These are phyloP conservation scores for Epinephelus fuscoguttatus DNA, from an alignment of 2,113 vertebrate species.

Conservation along the genomic window DNA sequence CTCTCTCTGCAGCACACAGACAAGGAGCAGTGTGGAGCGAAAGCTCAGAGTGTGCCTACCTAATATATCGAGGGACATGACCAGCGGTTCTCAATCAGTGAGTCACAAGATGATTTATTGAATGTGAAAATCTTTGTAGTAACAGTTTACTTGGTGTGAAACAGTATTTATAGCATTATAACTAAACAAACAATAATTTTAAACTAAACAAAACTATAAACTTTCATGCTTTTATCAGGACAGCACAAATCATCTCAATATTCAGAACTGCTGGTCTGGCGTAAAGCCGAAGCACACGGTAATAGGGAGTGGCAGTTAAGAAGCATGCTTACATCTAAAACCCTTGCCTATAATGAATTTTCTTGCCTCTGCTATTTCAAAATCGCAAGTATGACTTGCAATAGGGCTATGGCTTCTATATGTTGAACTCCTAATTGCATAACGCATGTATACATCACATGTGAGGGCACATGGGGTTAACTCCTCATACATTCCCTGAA, in stretches of 20 bases:
- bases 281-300: slow-evolving; percentile 44
- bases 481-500: slow-evolving; percentile 18
- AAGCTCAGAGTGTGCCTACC: slow-evolving; percentile 29
- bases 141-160: not conserved
- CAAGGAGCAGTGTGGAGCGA: slow-evolving; percentile 55
- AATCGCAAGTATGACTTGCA: slow-evolving; percentile 51
- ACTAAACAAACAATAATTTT: not conserved
- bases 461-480: slow-evolving; percentile 13
- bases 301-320: slow-evolving; percentile 7
- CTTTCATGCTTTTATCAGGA: not conserved
- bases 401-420: slow-evolving; percentile 56
- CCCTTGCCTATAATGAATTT: slow-evolving; percentile 65
- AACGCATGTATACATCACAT: slow-evolving; percentile 60
- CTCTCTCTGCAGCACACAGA: slow-evolving; percentile 82
- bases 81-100: slow-evolving; percentile 29
- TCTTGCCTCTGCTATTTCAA: slow-evolving; percentile 57
- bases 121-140: slow-evolving; percentile 4
- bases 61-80: slow-evolving; percentile 36
- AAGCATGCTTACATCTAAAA: slow-evolving; percentile 60
- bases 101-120: slow-evolving; percentile 11
- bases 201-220: not conserved
- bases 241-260: not conserved
- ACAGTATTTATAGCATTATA: not conserved
- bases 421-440: slow-evolving; percentile 19
- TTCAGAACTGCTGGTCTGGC: slow-evolving; percentile 46